Evolutionary conservation across 2,888 invertebrate species (phyloP).

Genomic region (Oscheius sp.): DNA sequence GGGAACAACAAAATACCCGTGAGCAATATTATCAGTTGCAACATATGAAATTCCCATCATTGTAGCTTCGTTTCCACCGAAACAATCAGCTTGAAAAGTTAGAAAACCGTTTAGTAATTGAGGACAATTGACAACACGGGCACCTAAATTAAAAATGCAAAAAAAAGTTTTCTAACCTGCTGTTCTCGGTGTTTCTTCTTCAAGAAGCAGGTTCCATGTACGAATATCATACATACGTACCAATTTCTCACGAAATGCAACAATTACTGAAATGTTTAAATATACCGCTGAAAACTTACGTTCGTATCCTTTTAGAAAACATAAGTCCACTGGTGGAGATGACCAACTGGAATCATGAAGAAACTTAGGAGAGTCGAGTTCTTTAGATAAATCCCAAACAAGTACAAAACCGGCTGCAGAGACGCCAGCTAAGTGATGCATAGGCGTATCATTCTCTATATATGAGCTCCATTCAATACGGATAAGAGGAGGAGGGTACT

Average conservation of each 20-base stretch:
- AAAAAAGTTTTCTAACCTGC: slow-evolving; percentile 27
- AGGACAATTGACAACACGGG: slow-evolving; percentile 31
- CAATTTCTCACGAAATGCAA: slow-evolving; percentile 42
- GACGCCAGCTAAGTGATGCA: slow-evolving; percentile 27
- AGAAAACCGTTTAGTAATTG: slow-evolving; percentile 37
- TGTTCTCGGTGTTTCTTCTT: slow-evolving; percentile 39
- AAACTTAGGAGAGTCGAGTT: slow-evolving; percentile 20
- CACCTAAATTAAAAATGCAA: slow-evolving; percentile 2
- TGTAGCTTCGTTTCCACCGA: neutral
- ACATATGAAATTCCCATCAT: slow-evolving; percentile 34
- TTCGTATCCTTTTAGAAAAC: slow-evolving; percentile 31
- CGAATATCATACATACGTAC: slow-evolving; percentile 35
- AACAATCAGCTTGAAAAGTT: slow-evolving; percentile 42
- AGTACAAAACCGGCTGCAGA: slow-evolving; percentile 35
- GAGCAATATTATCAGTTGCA: slow-evolving; percentile 22
- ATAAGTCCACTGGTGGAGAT: slow-evolving; percentile 39
- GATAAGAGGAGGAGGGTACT: slow-evolving; percentile 28
- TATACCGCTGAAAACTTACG: slow-evolving; percentile 19
- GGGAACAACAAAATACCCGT: slow-evolving; percentile 34
- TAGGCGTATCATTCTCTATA: too few relatives aligned
- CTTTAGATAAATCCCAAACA: slow-evolving; percentile 36
- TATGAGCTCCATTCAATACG: slow-evolving; percentile 34
- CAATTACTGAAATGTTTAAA: slow-evolving; percentile 29
- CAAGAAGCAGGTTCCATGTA: slow-evolving; percentile 30
- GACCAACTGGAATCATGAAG: slow-evolving; percentile 31